These are phyloP conservation scores for Aphidius ervi DNA, from an alignment of 1,140 invertebrate genomes.

Conservation along the genomic window DNA sequence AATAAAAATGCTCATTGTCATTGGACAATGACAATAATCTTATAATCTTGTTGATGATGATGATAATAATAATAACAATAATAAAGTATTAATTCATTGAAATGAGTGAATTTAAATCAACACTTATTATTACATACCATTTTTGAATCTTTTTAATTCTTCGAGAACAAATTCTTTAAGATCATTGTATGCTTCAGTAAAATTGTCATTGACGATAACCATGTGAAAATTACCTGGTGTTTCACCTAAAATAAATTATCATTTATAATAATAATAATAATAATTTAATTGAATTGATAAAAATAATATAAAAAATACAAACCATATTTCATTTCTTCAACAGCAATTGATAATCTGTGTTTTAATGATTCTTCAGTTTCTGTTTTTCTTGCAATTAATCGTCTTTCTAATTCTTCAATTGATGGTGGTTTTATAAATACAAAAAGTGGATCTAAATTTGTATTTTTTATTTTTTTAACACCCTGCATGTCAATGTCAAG, in stretches of 20 bases:
- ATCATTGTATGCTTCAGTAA: slow-evolving; percentile 82
- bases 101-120: slow-evolving; percentile 11
- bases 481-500: slow-evolving; percentile 97
- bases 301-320: slow-evolving; percentile 24
- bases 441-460: slow-evolving; percentile 76
- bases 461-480: slow-evolving; percentile 86
- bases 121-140: slow-evolving; percentile 23
- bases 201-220: slow-evolving; percentile 85
- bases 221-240: slow-evolving; percentile 82
- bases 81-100: background rate
- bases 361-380: slow-evolving; percentile 84
- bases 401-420: slow-evolving; percentile 71
- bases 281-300: slow-evolving; percentile 13
- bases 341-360: slow-evolving; percentile 69
- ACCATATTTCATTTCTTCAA: slow-evolving; percentile 82
- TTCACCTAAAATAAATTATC: slow-evolving; percentile 54
- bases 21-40: too few relatives aligned
- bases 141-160: slow-evolving; percentile 50
- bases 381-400: slow-evolving; percentile 75
- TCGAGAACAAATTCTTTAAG: slow-evolving; percentile 68
- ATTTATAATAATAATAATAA: background rate
- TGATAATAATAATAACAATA: background rate
- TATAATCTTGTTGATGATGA: too few relatives aligned
- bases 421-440: slow-evolving; percentile 94
- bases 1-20: too few relatives aligned